Evolutionary conservation across 2,797 vertebrate genomes (phyloP).

Genomic region (Pangasius mekongensis): DNA sequence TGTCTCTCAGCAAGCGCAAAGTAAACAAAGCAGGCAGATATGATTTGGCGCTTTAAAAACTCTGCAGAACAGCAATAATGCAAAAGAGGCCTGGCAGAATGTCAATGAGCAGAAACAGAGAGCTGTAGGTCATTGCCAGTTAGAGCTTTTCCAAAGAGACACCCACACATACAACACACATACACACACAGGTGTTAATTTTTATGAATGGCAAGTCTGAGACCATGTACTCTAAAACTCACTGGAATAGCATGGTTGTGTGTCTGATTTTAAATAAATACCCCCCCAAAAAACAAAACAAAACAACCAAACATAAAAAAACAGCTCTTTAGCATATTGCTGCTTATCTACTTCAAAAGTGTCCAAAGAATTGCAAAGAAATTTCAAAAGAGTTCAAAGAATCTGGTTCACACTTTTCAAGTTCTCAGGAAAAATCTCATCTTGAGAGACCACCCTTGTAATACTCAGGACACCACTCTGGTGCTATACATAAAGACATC

Average conservation of each 20-base stretch:
- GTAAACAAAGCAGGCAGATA: conserved; percentile 58
- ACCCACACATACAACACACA: conserved; percentile 29
- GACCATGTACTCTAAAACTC: background rate
- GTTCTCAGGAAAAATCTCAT: background rate
- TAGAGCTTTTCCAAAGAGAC: conserved; percentile 48
- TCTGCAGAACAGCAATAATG: conserved; percentile 52
- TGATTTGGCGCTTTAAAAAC: conserved; percentile 53
- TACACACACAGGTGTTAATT: background rate
- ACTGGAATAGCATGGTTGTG: background rate
- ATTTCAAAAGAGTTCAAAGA: background rate
- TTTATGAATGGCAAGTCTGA: background rate
- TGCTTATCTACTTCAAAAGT: background rate
- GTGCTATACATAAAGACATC: background rate
- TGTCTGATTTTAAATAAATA: background rate
- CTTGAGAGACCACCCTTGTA: background rate
- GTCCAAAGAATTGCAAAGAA: background rate
- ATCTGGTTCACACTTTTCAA: background rate
- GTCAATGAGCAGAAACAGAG: conserved; percentile 51
- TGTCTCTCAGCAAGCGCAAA: conserved; percentile 51
- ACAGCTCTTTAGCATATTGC: no score
- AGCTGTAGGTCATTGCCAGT: conserved; percentile 53
- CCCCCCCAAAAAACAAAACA: background rate
- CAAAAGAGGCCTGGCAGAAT: conserved; percentile 49
- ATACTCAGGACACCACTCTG: background rate
- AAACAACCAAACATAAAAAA: no score